phyloP scores from a whole-genome alignment of 2,888 invertebrate species.

The Pollenia labialis region DNA sequence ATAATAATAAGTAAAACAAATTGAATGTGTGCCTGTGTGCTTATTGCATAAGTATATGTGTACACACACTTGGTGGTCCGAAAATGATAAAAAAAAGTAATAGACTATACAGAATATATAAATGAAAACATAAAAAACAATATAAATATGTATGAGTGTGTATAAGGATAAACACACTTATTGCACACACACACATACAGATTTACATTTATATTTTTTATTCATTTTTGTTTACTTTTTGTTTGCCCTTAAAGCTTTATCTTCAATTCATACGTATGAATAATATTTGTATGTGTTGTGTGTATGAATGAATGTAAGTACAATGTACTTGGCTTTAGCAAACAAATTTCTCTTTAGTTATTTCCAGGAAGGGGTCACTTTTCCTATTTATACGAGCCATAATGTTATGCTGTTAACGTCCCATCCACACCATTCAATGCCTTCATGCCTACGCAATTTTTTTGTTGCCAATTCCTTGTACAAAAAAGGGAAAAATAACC shows the following conservation, averaged over 20 bases:
- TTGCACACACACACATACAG: too few relatives aligned
- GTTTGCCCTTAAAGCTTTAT: slow-evolving; percentile 25
- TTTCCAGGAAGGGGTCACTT: slow-evolving; percentile 61
- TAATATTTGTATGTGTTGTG: neutral
- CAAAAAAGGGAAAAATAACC: slow-evolving; percentile 20
- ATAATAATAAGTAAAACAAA: neutral
- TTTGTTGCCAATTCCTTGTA: neutral
- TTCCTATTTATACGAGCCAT: neutral
- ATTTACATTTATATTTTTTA: neutral
- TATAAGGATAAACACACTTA: neutral
- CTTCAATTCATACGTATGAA: neutral
- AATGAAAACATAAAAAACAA: neutral
- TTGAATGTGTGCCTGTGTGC: slow-evolving; percentile 1
- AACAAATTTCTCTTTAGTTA: slow-evolving; percentile 44
- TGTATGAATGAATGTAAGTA: slow-evolving; percentile 11
- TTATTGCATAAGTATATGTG: slow-evolving; percentile 29
- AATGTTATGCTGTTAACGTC: slow-evolving; percentile 8
- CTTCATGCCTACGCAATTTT: neutral
- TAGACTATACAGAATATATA: neutral
- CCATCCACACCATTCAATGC: neutral
- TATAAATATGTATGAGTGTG: neutral
- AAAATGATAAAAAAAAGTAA: slow-evolving; percentile 35
- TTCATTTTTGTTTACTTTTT: slow-evolving; percentile 16
- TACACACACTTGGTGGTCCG: slow-evolving; percentile 75
- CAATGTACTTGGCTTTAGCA: slow-evolving; percentile 31